These are phyloP conservation scores for Drosophila micromelanica DNA, from an alignment of 1,140 invertebrate genomes.

Conservation along the genomic window DNA sequence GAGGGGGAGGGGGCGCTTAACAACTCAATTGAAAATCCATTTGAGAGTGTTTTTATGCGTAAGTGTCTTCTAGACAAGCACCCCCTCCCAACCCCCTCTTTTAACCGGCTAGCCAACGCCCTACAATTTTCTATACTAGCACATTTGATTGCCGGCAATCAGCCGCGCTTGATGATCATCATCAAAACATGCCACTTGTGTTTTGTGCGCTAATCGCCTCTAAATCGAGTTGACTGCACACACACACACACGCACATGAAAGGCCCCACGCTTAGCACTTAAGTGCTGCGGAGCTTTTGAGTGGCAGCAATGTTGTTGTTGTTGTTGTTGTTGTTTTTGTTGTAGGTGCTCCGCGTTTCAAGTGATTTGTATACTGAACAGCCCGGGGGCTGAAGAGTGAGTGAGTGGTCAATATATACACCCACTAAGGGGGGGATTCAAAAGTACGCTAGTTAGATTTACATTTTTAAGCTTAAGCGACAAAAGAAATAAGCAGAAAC, in stretches of 20 bases:
- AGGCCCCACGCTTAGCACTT: slow-evolving; percentile 52
- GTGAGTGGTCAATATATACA: not conserved
- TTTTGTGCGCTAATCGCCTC: slow-evolving; percentile 78
- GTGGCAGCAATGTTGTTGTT: slow-evolving; percentile 67
- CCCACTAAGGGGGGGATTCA: not conserved
- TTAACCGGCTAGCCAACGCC: not conserved
- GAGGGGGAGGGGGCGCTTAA: slow-evolving; percentile 43
- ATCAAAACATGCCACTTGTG: slow-evolving; percentile 81
- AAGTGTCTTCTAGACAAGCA: slow-evolving; percentile 50
- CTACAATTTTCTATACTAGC: slow-evolving; percentile 40
- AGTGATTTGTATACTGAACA: slow-evolving; percentile 46
- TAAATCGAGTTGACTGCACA: slow-evolving; percentile 68
- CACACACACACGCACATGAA: slow-evolving; percentile 31
- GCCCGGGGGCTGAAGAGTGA: not conserved
- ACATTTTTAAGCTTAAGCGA: too few species aligned
- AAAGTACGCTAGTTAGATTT: too few species aligned
- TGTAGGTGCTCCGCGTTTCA: slow-evolving; percentile 60
- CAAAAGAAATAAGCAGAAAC: too few species aligned
- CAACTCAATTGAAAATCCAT: slow-evolving; percentile 78
- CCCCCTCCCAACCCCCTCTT: not conserved
- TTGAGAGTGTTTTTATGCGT: slow-evolving; percentile 76
- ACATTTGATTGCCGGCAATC: slow-evolving; percentile 78
- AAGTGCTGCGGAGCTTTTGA: slow-evolving; percentile 74
- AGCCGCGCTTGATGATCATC: slow-evolving; percentile 75
- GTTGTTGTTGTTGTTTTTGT: too few species aligned